These are phyloP conservation scores for Alosa alosa DNA, from an alignment of 2,113 vertebrate genomes.

Conservation along the genomic window DNA sequence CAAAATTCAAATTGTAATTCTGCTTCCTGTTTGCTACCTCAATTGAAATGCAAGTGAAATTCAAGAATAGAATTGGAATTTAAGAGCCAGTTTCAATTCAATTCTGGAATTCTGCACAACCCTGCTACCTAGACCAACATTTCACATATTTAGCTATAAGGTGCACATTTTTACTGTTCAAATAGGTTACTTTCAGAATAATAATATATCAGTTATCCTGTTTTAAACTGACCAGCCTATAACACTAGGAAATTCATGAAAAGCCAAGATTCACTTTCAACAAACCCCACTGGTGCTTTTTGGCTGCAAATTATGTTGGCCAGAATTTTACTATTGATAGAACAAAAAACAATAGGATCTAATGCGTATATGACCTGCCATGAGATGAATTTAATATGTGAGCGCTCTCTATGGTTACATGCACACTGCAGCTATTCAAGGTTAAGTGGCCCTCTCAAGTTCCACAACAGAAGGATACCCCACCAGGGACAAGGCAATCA, in stretches of 20 bases:
- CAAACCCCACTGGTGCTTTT: background rate
- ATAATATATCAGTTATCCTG: background rate
- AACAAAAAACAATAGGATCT: background rate
- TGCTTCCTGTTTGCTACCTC: too few species aligned
- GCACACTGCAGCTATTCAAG: background rate
- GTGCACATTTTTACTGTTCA: background rate
- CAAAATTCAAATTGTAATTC: too few species aligned
- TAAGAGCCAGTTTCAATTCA: too few species aligned
- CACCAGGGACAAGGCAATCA: conserved; percentile 4
- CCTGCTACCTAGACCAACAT: background rate
- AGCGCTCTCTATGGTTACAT: background rate
- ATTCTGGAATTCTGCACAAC: too few species aligned
- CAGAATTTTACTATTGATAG: background rate
- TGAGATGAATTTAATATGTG: conserved; percentile 10
- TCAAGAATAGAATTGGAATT: background rate
- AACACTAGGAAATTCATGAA: background rate
- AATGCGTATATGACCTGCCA: background rate
- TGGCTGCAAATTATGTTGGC: background rate
- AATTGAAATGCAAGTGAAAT: background rate
- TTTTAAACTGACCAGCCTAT: background rate
- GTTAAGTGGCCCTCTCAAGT: conserved; percentile 1
- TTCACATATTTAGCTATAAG: background rate
- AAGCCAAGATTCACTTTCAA: background rate
- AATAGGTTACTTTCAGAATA: background rate
- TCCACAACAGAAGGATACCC: background rate